Evolutionary conservation across 2,797 vertebrate species (phyloP), one percentile per base, ranked within the genome.

Genomic region (Pangasius djambal): DNA sequence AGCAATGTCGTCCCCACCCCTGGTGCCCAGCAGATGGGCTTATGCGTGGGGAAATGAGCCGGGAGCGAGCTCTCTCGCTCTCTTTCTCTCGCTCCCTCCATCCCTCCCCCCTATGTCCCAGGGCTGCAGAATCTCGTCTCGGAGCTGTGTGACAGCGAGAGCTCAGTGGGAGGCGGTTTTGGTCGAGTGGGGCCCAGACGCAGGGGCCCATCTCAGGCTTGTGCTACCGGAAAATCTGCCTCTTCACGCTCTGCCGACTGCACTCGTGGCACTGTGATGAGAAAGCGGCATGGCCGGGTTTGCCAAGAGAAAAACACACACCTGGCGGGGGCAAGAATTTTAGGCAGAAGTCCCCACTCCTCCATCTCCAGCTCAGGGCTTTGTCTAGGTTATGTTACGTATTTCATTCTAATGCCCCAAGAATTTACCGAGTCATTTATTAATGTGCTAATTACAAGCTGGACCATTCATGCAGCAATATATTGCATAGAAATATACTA

Each of bases 191-290:
- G 96, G 95, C 95, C 92, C 94, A 95, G 93, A 97, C 94, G 94
- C 93, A 91, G 96, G 94, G 96, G 95, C 95, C 95, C 96, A 97
- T 98, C 97, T 97, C 96, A 97, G 95, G 97, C 96, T 97, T 95
- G 95, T 91, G 97, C 97, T 97, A 97, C 97, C 96, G 87, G 97
- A 97, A 98, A 98, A 98, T 98, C 96, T 97, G 95, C 95, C 96
- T 96, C 95, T 98, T 98, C 97, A 97, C 96, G 97, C 97, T 97
- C 96, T 94, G 95, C 88, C 91, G 96, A 96, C 93, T 91, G 52
- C 92, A 91, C 95, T 94, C 93, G 95, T 95, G 94, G 94, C 61
- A 93, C 90, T 93, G 92, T 93, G 94, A 91, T 90, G 92, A 94
- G 89, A 86, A 92, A 86, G 75, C 65, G 31, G 83, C 90, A 93